phyloP scores from a whole-genome alignment of 92 coral and sea anemone genomes.

The Porites lobata region DNA sequence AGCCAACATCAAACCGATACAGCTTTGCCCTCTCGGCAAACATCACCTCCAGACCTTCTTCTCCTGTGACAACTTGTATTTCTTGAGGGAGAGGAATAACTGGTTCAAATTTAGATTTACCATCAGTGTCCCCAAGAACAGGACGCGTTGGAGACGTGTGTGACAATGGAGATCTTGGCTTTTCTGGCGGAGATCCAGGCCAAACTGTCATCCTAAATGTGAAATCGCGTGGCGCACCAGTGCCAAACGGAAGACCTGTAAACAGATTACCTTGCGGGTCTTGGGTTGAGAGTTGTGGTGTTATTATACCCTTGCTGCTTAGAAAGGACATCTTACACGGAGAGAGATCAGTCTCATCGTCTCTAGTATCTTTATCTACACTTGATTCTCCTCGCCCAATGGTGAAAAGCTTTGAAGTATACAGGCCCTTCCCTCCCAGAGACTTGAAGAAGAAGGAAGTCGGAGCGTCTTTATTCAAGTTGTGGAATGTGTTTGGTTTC shows the following conservation, averaged over 20 bases:
- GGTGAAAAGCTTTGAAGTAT: conserved; percentile 68
- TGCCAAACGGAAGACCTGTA: conserved; percentile 71
- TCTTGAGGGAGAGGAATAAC: conserved; percentile 88
- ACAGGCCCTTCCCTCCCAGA: background rate
- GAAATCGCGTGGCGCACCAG: conserved; percentile 65
- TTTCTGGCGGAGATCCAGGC: conserved; percentile 29
- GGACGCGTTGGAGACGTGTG: conserved; percentile 59
- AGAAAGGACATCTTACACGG: conserved; percentile 73
- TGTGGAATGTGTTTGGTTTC: conserved; percentile 12
- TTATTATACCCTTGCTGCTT: conserved; percentile 30
- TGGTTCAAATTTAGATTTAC: conserved; percentile 84
- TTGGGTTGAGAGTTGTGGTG: conserved; percentile 4
- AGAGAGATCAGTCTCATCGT: conserved; percentile 52
- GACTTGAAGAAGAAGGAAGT: conserved; percentile 1
- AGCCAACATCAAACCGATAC: conserved; percentile 82
- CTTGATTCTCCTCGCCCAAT: conserved; percentile 71
- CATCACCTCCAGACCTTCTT: conserved; percentile 84
- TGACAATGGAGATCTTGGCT: conserved; percentile 43
- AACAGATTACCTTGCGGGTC: conserved; percentile 6
- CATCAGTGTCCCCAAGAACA: conserved; percentile 47
- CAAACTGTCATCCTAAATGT: conserved; percentile 73
- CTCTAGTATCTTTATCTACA: conserved; percentile 61
- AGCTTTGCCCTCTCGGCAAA: conserved; percentile 90
- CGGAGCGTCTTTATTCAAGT: conserved; percentile 3
- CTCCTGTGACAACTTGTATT: conserved; percentile 84